Evolutionary conservation across 2,888 invertebrate species (phyloP), one percentile per base, ranked within the genome.

Genomic region (Brachypterus glaber): DNA sequence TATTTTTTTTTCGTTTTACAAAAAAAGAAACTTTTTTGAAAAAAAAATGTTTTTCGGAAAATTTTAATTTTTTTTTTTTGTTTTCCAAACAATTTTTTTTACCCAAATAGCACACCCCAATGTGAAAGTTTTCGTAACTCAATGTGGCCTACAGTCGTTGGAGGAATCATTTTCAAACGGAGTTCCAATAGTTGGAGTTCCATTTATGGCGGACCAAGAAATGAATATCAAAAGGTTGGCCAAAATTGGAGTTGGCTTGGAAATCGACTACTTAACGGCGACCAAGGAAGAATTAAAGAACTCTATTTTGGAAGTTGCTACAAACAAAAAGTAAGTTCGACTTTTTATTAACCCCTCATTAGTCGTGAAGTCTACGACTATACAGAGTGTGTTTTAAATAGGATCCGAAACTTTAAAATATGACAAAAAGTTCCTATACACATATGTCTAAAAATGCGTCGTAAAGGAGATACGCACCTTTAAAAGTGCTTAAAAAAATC

Each of bases 151-250:
- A 13, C 58, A 58, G 32, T 57, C 57, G 2, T 47, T 47, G n/a
- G 57, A 57, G 42, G 58, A 58, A 41, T 52, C 58, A 1, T 48
- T 58, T n/a, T 43, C 45, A 16, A 41, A 47, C 30, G 50, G 47
- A 15, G 53, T 57, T 5, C 58, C 58, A 2, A 47, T 58, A 30
- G 48, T 58, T 4, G 56, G 50, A 15, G 47, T 58, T 26, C 57
- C 58, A 5, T 57, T 57, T 39, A 55, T 56, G 31, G 57, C 53
- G 4, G 58, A 58, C 34, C 58, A 58, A 44, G 44, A 46, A 14
- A 49, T 51, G 49, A 58, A 59, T 40, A 47, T 50, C 2, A 47
- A 43, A 32, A 46, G 46, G 37, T 43, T 58, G 16, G 40, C 35
- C 4, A 31, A 48, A 30, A 34, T 48, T 12, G 55, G 53, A n/a